phyloP scores from a whole-genome alignment of 2,888 invertebrate genomes.

The Zele albiditarsus region DNA sequence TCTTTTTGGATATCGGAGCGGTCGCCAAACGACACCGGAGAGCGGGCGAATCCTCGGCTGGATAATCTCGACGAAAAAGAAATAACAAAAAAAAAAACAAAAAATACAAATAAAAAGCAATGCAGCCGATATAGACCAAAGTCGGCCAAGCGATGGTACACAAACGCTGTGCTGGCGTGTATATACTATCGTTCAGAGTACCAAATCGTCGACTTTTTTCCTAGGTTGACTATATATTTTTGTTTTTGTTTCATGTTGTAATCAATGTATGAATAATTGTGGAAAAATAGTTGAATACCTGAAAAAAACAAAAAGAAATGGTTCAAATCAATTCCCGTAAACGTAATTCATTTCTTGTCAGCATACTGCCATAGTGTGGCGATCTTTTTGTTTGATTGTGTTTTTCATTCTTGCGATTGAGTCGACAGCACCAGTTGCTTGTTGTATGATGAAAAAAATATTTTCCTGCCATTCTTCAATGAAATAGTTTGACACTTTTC shows the following conservation, averaged over 20 bases:
- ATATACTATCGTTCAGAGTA: not conserved
- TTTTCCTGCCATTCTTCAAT: no score
- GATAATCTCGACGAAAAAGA: conserved; percentile 24
- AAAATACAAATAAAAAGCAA: conserved; percentile 28
- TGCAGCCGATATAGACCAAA: conserved; percentile 10
- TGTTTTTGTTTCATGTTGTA: not conserved
- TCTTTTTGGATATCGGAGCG: conserved; percentile 61
- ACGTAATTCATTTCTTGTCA: no score
- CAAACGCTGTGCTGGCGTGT: not conserved
- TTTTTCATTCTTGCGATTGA: no score
- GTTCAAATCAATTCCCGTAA: no score
- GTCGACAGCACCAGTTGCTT: no score
- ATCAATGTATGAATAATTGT: not conserved
- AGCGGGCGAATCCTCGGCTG: conserved; percentile 22
- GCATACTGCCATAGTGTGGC: no score
- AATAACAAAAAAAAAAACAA: conserved; percentile 1
- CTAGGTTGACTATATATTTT: not conserved
- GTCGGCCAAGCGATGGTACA: conserved; percentile 1
- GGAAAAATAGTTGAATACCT: no score
- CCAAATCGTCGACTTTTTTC: not conserved
- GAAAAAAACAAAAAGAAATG: no score
- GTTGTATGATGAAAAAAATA: no score
- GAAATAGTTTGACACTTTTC: no score
- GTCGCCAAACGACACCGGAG: conserved; percentile 39
- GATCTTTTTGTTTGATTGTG: no score